These are phyloP conservation scores for Sarcophaga peregrina DNA, from an alignment of 1,140 invertebrate genomes.

Conservation along the genomic window DNA sequence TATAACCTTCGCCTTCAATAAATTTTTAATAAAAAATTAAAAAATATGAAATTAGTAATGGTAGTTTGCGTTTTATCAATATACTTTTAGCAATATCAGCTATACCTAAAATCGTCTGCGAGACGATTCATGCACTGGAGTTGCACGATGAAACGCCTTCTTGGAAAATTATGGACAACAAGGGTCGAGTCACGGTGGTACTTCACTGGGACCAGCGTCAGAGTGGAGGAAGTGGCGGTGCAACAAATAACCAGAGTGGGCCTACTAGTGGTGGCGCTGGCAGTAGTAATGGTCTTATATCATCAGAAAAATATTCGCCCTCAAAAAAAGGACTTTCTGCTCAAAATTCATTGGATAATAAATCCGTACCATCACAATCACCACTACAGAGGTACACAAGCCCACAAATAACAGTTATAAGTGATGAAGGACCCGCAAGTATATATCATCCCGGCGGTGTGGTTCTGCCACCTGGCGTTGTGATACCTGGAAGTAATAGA, in stretches of 20 bases:
- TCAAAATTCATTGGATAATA: slow-evolving; percentile 81
- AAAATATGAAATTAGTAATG: background rate
- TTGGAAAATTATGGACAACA: slow-evolving; percentile 97
- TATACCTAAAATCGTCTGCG: slow-evolving; percentile 95
- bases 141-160: slow-evolving; percentile 94
- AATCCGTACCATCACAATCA: slow-evolving; percentile 68
- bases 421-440: slow-evolving; percentile 80
- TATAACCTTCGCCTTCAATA: too few species aligned
- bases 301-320: slow-evolving; percentile 75
- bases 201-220: slow-evolving; percentile 90
- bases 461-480: slow-evolving; percentile 62
- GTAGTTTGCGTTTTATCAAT: background rate
- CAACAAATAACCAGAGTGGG: slow-evolving; percentile 68
- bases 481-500: slow-evolving; percentile 67
- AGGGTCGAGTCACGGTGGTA: slow-evolving; percentile 92
- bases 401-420: slow-evolving; percentile 90
- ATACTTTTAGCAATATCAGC: slow-evolving; percentile 86
- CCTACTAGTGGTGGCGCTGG: slow-evolving; percentile 72
- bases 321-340: slow-evolving; percentile 68
- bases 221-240: slow-evolving; percentile 70
- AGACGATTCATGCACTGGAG: slow-evolving; percentile 92
- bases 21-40: background rate
- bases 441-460: slow-evolving; percentile 66
- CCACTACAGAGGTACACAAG: slow-evolving; percentile 73
- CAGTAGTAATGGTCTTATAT: slow-evolving; percentile 77